Evolutionary conservation across 2,888 invertebrate genomes (phyloP).

Genomic region (Leptarthrus brevirostris): DNA sequence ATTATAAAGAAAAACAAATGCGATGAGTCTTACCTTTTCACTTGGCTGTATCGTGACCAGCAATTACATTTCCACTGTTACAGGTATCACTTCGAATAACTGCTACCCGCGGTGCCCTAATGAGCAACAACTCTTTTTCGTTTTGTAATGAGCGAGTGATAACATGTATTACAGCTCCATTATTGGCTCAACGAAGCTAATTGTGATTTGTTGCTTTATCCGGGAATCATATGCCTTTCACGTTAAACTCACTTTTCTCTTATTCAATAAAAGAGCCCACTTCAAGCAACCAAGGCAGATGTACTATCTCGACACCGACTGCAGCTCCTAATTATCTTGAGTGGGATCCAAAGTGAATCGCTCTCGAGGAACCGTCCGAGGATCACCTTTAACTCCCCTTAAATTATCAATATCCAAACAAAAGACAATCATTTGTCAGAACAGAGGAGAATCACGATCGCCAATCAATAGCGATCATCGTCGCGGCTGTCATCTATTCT

Average conservation of each 20-base stretch:
- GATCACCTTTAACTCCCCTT: not conserved
- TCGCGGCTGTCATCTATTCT: not conserved
- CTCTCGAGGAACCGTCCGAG: not conserved
- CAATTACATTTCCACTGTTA: not conserved
- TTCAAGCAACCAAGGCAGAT: not conserved
- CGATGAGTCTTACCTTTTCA: not conserved
- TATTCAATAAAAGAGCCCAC: not conserved
- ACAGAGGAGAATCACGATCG: slow-evolving; percentile 15
- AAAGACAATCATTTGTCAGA: slow-evolving; percentile 19
- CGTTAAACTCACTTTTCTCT: not conserved
- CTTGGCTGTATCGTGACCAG: not conserved
- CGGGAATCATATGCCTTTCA: not conserved
- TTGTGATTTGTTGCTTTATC: not conserved
- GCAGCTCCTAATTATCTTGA: not conserved
- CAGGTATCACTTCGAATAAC: not conserved
- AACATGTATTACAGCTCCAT: not conserved
- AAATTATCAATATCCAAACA: slow-evolving; percentile 17
- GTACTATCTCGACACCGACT: not conserved
- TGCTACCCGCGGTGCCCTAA: not conserved
- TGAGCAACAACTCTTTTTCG: not conserved
- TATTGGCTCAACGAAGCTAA: not conserved
- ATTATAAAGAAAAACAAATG: not conserved
- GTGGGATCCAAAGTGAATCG: not conserved
- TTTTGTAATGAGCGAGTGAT: not conserved
- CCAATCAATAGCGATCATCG: not conserved